Base-by-base conservation (phyloP, 2,888 invertebrate species). In the Eupithecia exiguata region DNA sequence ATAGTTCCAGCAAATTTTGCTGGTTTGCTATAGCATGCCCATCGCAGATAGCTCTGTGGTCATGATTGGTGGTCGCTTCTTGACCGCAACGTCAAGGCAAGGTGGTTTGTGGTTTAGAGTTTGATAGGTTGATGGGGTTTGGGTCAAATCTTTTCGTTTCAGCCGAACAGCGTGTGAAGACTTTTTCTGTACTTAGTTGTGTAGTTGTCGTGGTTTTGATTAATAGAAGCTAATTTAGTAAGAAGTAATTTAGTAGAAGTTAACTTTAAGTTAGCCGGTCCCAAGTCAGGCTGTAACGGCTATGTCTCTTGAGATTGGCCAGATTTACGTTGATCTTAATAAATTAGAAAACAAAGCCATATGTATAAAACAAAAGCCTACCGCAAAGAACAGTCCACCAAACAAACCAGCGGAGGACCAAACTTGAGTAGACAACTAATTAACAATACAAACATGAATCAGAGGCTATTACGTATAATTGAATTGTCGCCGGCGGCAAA, bases 361-460 rank as follows among this genome's bases (percentile, higher is more conserved):
- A 87, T 88, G 87, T 78, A 76, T 36, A 40, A 84, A 89, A 92
- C 90, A 91, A 91, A 88, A 84, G 85, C 80, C 85, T 86, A 78
- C 87, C 86, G 84, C 86, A 86, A 86, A 88, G 89, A 91, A 91
- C 91, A 92, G 91, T 91, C 89, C 88, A 89, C 90, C 89, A 89
- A 88, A 89, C 88, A 89, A 88, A 92, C 88, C 90, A 88, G 87
- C 88, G 86, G 90, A 87, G 91, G 93, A 92, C 93, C 93, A 93
- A 94, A 94, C 93, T 94, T 92, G 91, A 93, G 93, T 89, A 89
- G 88, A 86, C 89, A 89, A 94, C 93, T 93, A 94, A 94, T 94
- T 94, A 94, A 91, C 91, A 92, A 93, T 93, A 94, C 94, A 94
- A 94, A 94, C 94, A 94, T 94, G 94, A 94, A 94, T 94, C 94